These are phyloP conservation scores for Vanessa cardui DNA, from an alignment of 2,888 invertebrate species.

Conservation along the genomic window DNA sequence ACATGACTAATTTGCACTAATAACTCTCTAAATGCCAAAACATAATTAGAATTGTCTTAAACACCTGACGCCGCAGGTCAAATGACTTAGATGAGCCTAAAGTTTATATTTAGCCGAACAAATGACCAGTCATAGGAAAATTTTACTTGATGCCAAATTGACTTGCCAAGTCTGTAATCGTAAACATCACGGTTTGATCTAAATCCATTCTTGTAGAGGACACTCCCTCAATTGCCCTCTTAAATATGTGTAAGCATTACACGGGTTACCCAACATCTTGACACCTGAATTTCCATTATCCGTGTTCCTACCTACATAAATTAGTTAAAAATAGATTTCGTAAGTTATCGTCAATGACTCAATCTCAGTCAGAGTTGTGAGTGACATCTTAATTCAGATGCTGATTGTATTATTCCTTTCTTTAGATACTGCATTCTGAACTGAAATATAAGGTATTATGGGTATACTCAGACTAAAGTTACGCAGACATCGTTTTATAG, in stretches of 20 bases:
- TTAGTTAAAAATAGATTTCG: no score
- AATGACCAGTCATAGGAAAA: constrained; percentile 12
- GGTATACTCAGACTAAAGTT: no score
- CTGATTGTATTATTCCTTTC: no score
- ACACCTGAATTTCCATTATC: neutral
- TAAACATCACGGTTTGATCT: constrained; percentile 11
- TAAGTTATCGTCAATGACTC: no score
- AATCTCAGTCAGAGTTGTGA: no score
- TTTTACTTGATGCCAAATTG: constrained; percentile 34
- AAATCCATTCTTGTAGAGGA: constrained; percentile 27
- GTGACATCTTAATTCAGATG: no score
- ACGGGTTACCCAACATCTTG: neutral
- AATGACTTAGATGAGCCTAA: constrained; percentile 7
- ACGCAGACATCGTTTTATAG: no score
- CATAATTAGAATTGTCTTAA: constrained; percentile 1
- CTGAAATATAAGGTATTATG: no score
- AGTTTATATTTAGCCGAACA: constrained; percentile 20
- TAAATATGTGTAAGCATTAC: neutral
- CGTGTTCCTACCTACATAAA: no score
- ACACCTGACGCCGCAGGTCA: constrained; percentile 6
- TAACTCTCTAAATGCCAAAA: neutral
- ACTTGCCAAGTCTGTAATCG: constrained; percentile 39
- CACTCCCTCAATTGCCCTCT: constrained; percentile 21
- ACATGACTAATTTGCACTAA: neutral
- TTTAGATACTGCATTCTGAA: no score